Conservation (phyloP, 2,888 invertebrate species). For the Dryomyza anilis region DNA sequence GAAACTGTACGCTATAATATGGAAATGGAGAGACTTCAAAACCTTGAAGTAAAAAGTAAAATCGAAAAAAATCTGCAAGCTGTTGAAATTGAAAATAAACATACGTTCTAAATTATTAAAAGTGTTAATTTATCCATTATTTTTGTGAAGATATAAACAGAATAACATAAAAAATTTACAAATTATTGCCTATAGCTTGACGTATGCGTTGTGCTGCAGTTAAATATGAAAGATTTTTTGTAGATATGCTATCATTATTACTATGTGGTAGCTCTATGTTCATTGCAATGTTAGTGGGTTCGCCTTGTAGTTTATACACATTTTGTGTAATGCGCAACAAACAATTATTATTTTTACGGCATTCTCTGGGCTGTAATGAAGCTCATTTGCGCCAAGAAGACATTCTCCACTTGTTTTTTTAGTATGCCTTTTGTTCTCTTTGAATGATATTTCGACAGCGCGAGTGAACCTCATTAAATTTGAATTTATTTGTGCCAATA, state of each 20-base stretch:
- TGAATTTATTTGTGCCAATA: neutral
- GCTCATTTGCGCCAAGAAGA: constrained; percentile 2
- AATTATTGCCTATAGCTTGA: neutral
- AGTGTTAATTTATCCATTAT: neutral
- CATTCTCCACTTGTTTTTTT: constrained; percentile 5
- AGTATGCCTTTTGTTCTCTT: constrained; percentile 6
- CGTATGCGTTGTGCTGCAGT: neutral
- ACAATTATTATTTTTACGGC: constrained; percentile 2
- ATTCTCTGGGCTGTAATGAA: constrained; percentile 13
- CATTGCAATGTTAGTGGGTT: neutral
- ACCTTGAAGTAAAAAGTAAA: neutral
- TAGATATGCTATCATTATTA: neutral
- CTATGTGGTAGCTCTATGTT: neutral
- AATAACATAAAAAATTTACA: neutral
- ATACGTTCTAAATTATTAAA: neutral
- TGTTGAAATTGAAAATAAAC: too few relatives aligned
- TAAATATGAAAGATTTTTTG: neutral
- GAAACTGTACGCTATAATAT: neutral
- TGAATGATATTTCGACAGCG: too few relatives aligned
- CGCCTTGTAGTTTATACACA: neutral
- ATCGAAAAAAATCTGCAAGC: too few relatives aligned
- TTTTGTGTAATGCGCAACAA: neutral
- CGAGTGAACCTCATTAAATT: constrained; percentile 6
- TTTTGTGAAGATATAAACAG: neutral
- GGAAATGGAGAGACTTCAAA: neutral